Conservation (phyloP, 2,797 vertebrate species). For the Oryzias sinensis region DNA sequence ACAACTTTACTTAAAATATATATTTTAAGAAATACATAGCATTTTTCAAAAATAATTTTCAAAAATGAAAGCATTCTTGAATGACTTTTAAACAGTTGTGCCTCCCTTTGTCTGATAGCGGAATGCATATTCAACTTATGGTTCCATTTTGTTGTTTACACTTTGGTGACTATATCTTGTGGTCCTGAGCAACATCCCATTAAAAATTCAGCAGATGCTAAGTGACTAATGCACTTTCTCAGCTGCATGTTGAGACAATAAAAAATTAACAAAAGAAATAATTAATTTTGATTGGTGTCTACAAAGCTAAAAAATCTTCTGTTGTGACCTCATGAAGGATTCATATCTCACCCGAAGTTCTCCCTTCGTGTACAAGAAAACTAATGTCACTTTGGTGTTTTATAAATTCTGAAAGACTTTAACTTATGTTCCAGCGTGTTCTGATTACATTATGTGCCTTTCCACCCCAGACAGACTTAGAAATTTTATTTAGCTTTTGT, state of each 20-base stretch:
- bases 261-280: conserved; percentile 91
- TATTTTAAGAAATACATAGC: too few species aligned
- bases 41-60: too few species aligned
- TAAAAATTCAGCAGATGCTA: conserved; percentile 84
- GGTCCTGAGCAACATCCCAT: conserved; percentile 81
- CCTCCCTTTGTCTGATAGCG: conserved; percentile 18
- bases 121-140: conserved; percentile 26
- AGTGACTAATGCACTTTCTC: conserved; percentile 88
- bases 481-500: conserved; percentile 73
- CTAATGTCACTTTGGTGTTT: conserved; percentile 72
- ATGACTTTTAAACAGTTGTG: background rate
- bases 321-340: conserved; percentile 82
- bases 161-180: conserved; percentile 69
- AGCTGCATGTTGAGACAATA: conserved; percentile 80
- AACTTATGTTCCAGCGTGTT: conserved; percentile 80
- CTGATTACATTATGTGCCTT: conserved; percentile 65
- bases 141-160: conserved; percentile 65
- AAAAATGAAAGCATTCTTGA: conserved; percentile 2
- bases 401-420: conserved; percentile 80
- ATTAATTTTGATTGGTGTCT: conserved; percentile 89
- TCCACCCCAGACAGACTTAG: conserved; percentile 55
- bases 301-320: conserved; percentile 83
- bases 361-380: conserved; percentile 77
- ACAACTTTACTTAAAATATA: too few species aligned
- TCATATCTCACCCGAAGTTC: conserved; percentile 85